Base-by-base conservation (phyloP, 2,888 invertebrate genomes). In the Drosophila merina region DNA sequence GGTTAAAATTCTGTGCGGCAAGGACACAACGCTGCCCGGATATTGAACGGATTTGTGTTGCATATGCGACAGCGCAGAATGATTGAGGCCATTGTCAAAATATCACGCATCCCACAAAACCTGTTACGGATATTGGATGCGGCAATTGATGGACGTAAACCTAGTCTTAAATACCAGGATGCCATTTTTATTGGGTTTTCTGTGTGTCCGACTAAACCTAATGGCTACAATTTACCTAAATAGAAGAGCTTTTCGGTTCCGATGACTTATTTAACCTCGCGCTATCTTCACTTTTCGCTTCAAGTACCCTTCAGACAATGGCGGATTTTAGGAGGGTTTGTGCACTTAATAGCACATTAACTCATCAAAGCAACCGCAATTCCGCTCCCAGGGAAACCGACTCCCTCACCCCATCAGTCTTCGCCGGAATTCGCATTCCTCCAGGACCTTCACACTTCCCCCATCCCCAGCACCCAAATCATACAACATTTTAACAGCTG, bases 401-500 rank as follows among this genome's bases (percentile, higher is more conserved):
- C 6, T 12, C n/a, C 4, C 26, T 4, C 38, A 40, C 25, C 36
- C 10, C 30, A 9, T 31, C 36, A 25, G 1, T n/a, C 7, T 33
- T n/a, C 33, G 33, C 8, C 33, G 8, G 33, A n/a, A 33, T 33
- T 10, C 45, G 14, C 9, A 5, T 20, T 7, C 25, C 20, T 5
- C 50, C 40, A 14, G 9, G 49, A n/a, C 36, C 36, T 63, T 63
- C 36, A 50, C 30, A 55, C 42, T 50, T 42, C 8, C 5, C 4
- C 7, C 67, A 20, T 1, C 5, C 7, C 10, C 3, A 20, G 20
- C 20, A 20, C 26, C 20, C 1, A 33, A 64, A 51, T 63, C 63
- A 63, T 63, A 66, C 52, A 69, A 77, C 86, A 87, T 84, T 82
- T 87, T 85, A 85, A 72, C 85, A 87, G 85, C 82, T 87, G 85